Percentiles rank a stretch among this genome's conserved stretches.
Conservation (phyloP, 2,797 vertebrate genomes). For the Epinephelus awoara region DNA sequence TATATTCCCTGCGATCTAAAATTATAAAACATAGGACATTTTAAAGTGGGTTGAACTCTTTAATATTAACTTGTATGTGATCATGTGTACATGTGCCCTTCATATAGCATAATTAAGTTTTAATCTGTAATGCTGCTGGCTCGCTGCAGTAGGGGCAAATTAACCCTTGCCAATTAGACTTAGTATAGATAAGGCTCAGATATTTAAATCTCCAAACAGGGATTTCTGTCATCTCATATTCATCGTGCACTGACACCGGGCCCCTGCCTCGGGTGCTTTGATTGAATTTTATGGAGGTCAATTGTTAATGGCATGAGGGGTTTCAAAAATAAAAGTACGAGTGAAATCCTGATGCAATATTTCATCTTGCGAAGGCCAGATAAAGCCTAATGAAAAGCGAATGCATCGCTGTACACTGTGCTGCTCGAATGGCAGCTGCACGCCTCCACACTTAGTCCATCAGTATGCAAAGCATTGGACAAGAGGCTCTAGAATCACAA, state of each 20-base stretch:
- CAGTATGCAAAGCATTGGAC: slow-evolving; percentile 74
- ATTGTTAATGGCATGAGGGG: slow-evolving; percentile 53
- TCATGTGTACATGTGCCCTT: slow-evolving; percentile 18
- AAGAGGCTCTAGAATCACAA: slow-evolving; percentile 58
- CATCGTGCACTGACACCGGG: slow-evolving; percentile 48
- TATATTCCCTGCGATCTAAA: neutral
- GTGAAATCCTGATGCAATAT: slow-evolving; percentile 75
- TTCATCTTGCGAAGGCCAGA: slow-evolving; percentile 61
- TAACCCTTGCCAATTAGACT: slow-evolving; percentile 60
- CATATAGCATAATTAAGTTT: slow-evolving; percentile 36
- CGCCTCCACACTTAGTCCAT: slow-evolving; percentile 71
- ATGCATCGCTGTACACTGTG: slow-evolving; percentile 42
- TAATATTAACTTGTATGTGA: neutral
- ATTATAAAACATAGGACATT: neutral
- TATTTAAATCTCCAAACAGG: slow-evolving; percentile 52
- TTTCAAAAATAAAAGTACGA: slow-evolving; percentile 63
- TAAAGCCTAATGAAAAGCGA: slow-evolving; percentile 64
- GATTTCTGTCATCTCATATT: slow-evolving; percentile 62
- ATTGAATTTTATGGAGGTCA: slow-evolving; percentile 66
- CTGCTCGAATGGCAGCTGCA: slow-evolving; percentile 51
- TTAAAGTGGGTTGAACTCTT: neutral
- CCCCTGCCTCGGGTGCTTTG: slow-evolving; percentile 24
- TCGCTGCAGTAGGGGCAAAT: slow-evolving; percentile 35
- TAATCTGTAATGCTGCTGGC: slow-evolving; percentile 32
- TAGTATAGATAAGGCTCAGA: slow-evolving; percentile 52